phyloP scores from a whole-genome alignment of 2,888 invertebrate species.

The Beris morrisii region DNA sequence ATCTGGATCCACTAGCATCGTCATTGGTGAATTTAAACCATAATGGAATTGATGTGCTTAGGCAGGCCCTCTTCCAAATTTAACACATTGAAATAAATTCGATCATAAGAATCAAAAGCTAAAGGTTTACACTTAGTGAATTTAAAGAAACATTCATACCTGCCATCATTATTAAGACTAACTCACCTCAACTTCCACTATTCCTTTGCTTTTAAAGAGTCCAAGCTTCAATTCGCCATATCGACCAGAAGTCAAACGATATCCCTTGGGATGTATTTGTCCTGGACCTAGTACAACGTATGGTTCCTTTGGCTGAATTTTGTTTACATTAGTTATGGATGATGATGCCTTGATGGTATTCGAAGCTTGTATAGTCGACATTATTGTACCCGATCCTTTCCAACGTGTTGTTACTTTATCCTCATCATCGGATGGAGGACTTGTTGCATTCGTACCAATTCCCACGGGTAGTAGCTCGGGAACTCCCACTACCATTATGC shows the following conservation, averaged over 20 bases:
- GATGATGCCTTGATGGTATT: slow-evolving; percentile 44
- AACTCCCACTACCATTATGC: slow-evolving; percentile 59
- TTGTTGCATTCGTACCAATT: slow-evolving; percentile 58
- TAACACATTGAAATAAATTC: no score
- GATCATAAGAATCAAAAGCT: no score
- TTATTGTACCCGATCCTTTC: slow-evolving; percentile 52
- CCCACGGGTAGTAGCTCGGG: slow-evolving; percentile 54
- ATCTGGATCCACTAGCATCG: no score
- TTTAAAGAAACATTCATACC: no score
- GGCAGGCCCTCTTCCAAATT: no score
- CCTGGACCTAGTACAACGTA: slow-evolving; percentile 70
- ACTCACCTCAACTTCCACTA: slow-evolving; percentile 80
- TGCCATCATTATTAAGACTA: no score
- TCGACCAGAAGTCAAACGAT: slow-evolving; percentile 68
- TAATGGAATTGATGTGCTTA: no score
- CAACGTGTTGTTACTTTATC: slow-evolving; percentile 50
- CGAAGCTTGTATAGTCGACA: slow-evolving; percentile 34
- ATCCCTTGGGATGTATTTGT: slow-evolving; percentile 78
- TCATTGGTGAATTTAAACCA: no score
- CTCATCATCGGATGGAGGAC: slow-evolving; percentile 63
- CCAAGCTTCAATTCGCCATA: slow-evolving; percentile 85
- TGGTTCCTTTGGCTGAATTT: slow-evolving; percentile 41
- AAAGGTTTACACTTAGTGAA: no score
- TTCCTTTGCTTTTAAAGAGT: slow-evolving; percentile 87
- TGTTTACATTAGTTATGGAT: slow-evolving; percentile 39